A percentile compares a stretch with the other conserved stretches of the same genome.
These are phyloP conservation scores for Lepidocyrtoides sp. DNA, from an alignment of 2,888 invertebrate genomes.

Conservation along the genomic window DNA sequence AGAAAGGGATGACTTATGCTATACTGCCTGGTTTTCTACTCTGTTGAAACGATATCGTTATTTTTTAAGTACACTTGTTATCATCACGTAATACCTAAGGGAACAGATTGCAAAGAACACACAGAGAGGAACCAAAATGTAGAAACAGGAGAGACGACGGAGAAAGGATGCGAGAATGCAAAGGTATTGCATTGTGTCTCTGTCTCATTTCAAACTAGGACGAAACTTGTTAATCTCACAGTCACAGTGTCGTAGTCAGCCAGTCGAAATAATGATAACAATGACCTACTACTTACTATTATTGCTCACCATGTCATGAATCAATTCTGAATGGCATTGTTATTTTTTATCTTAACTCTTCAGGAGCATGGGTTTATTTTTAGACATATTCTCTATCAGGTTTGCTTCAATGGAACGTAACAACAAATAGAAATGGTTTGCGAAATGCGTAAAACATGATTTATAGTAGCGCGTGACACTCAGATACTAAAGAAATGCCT, in stretches of 20 bases:
- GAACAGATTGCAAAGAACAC: too few relatives aligned
- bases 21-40: neutral
- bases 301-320: conserved; percentile 40
- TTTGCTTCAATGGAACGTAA: conserved; percentile 14
- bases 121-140: too few relatives aligned
- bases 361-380: neutral
- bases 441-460: conserved; percentile 42
- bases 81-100: neutral
- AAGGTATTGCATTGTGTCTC: too few relatives aligned
- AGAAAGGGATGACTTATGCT: too few relatives aligned
- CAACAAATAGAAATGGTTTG: neutral
- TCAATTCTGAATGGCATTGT: conserved; percentile 21
- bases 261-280: conserved; percentile 17
- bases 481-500: neutral
- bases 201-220: conserved; percentile 9
- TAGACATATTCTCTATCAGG: neutral
- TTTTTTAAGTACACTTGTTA: neutral
- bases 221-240: neutral
- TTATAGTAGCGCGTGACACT: conserved; percentile 55
- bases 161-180: too few relatives aligned
- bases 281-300: conserved; percentile 24
- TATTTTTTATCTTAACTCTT: neutral
- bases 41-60: neutral
- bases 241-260: conserved; percentile 8
- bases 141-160: too few relatives aligned